phyloP scores from a whole-genome alignment of 2,888 invertebrate species.

The Drosophila differens region DNA sequence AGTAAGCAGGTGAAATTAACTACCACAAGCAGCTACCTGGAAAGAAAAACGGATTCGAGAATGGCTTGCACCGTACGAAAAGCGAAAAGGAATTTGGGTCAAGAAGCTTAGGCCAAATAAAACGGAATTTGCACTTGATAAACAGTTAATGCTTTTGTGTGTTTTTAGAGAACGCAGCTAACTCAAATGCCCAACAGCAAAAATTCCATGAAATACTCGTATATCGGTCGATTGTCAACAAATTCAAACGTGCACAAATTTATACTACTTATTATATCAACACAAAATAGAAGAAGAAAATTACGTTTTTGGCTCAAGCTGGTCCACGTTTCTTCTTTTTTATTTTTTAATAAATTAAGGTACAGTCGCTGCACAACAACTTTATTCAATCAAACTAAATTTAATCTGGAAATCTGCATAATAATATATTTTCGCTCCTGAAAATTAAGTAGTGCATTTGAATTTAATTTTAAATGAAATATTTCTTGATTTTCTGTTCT shows the following conservation, averaged over 20 bases:
- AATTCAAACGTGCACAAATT: background rate
- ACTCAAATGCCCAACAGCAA: background rate
- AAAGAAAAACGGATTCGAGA: conserved; percentile 3
- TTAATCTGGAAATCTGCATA: background rate
- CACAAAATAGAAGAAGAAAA: background rate
- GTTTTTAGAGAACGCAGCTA: background rate
- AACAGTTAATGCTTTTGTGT: conserved; percentile 12
- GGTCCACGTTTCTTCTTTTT: background rate
- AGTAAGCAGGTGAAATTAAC: conserved; percentile 78
- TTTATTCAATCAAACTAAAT: background rate
- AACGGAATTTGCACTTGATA: conserved; percentile 35
- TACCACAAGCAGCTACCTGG: conserved; percentile 45
- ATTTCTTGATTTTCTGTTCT: background rate
- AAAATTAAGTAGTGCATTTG: background rate
- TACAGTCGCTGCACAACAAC: background rate
- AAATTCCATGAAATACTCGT: conserved; percentile 5
- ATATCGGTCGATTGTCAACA: background rate
- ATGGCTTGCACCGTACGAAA: conserved; percentile 49
- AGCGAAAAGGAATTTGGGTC: conserved; percentile 42
- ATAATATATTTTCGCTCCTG: background rate
- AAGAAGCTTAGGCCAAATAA: conserved; percentile 33
- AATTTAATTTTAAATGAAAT: background rate
- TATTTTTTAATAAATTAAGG: background rate
- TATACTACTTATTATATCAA: background rate
- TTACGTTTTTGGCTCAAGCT: background rate